A percentile compares a stretch with the other conserved stretches of the same genome.
These are phyloP conservation scores for Lissocephala sabroskyi DNA, from an alignment of 2,888 invertebrate species.

Conservation along the genomic window DNA sequence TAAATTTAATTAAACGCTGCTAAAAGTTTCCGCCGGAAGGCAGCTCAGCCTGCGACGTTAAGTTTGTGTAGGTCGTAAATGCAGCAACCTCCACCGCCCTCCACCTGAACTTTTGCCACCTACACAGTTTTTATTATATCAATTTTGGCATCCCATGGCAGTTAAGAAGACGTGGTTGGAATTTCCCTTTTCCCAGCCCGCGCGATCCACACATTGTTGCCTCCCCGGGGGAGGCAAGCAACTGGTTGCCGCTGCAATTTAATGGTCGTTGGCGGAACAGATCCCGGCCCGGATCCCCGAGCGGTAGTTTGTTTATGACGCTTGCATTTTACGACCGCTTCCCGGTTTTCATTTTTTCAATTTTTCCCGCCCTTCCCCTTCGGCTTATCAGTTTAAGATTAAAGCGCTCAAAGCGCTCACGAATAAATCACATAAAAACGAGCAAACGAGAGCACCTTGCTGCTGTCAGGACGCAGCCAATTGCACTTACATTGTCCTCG, in stretches of 20 bases:
- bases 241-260: constrained; percentile 42
- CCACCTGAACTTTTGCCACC: constrained; percentile 12
- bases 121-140: constrained; percentile 14
- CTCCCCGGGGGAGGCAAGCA: constrained; percentile 28
- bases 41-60: constrained; percentile 6
- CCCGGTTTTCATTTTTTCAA: too few species aligned
- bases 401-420: too few species aligned
- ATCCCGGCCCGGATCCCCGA: too few species aligned
- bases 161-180: not conserved
- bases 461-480: too few species aligned
- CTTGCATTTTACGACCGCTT: constrained; percentile 35
- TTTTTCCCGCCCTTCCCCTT: too few species aligned
- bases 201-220: not conserved
- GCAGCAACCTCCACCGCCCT: constrained; percentile 3
- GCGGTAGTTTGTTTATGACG: constrained; percentile 20
- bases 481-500: not conserved
- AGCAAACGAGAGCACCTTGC: too few species aligned
- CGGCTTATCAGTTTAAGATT: too few species aligned
- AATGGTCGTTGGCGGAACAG: constrained; percentile 8
- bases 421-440: too few species aligned
- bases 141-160: constrained; percentile 21
- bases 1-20: constrained; percentile 49
- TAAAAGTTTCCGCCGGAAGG: constrained; percentile 15
- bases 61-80: constrained; percentile 4
- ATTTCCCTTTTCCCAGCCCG: not conserved